These are phyloP conservation scores for Agonopterix arenella DNA, from an alignment of 2,888 invertebrate species.

Conservation along the genomic window DNA sequence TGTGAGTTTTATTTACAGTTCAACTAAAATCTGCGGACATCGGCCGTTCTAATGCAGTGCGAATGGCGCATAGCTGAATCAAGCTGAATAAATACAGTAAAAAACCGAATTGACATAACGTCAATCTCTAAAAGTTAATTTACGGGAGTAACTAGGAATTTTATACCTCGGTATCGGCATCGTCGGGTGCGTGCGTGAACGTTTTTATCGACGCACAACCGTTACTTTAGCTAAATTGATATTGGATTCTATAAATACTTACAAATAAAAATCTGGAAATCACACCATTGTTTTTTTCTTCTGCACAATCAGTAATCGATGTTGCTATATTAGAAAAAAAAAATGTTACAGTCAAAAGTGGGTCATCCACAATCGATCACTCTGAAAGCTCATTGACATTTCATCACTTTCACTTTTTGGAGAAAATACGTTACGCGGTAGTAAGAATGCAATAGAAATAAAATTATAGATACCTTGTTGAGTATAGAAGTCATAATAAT, in stretches of 20 bases:
- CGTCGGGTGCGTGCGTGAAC: conserved; percentile 32
- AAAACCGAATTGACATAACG: conserved; percentile 69
- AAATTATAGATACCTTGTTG: no score
- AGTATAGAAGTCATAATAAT: no score
- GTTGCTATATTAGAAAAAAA: conserved; percentile 54
- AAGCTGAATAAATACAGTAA: conserved; percentile 69
- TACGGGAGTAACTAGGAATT: conserved; percentile 30
- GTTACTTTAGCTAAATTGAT: conserved; percentile 58
- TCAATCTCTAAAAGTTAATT: conserved; percentile 48
- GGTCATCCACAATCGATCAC: conserved; percentile 28
- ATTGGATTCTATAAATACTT: conserved; percentile 74
- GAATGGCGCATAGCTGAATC: conserved; percentile 72
- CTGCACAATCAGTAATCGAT: conserved; percentile 68
- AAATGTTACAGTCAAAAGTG: conserved; percentile 38
- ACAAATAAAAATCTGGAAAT: conserved; percentile 77
- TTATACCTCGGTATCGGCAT: conserved; percentile 49
- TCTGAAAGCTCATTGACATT: conserved; percentile 7
- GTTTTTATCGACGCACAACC: conserved; percentile 43
- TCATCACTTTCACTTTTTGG: conserved; percentile 27
- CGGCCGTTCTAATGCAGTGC: conserved; percentile 58
- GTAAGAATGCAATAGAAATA: not conserved
- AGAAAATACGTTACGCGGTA: no score
- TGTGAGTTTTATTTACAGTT: conserved; percentile 46
- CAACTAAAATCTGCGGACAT: conserved; percentile 54
- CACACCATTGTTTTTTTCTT: conserved; percentile 77